These are phyloP conservation scores for Caligus rogercresseyi DNA, from an alignment of 1,140 invertebrate genomes.

Conservation along the genomic window DNA sequence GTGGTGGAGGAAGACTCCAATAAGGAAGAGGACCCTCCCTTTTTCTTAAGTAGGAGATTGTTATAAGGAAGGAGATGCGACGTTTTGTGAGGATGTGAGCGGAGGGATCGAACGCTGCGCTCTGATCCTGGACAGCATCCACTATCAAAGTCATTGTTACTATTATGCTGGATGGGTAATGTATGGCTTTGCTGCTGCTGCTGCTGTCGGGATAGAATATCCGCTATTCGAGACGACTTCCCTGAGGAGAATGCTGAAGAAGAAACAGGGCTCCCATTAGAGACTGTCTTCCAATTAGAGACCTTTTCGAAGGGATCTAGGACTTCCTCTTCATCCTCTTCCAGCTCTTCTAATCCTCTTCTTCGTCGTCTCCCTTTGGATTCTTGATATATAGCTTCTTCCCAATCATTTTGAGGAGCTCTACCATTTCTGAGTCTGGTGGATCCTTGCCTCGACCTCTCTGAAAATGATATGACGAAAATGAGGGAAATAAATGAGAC, in stretches of 20 bases:
- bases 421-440: background rate
- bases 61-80: background rate
- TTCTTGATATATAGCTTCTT: background rate
- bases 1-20: background rate
- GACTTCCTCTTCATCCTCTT: background rate
- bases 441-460: background rate
- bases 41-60: background rate
- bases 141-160: slow-evolving; percentile 16
- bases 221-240: background rate
- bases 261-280: background rate
- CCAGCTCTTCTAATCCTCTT: too few species aligned
- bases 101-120: background rate
- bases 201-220: background rate
- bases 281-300: background rate
- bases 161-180: too few species aligned
- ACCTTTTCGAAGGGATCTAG: slow-evolving; percentile 3
- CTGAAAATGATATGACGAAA: background rate
- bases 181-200: too few species aligned
- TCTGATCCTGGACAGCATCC: slow-evolving; percentile 14
- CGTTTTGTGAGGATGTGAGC: background rate
- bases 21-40: background rate
- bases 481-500: background rate
- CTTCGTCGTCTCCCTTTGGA: background rate
- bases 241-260: background rate
- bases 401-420: background rate